phyloP scores from a whole-genome alignment of 2,113 vertebrate genomes.

The Pyxicephalus adspersus region DNA sequence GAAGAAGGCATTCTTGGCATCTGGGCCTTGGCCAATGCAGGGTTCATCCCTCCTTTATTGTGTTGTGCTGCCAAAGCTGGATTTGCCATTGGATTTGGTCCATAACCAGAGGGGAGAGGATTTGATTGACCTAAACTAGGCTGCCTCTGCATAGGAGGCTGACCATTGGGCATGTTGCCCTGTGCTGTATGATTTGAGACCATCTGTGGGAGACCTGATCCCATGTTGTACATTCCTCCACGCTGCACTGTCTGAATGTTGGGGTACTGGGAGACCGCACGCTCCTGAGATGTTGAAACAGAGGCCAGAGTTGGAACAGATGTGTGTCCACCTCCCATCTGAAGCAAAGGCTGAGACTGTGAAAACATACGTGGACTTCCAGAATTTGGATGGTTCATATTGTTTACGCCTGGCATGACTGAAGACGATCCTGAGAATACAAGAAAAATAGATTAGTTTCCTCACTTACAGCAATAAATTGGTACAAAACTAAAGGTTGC shows the following conservation, averaged over 20 bases:
- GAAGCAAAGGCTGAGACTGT: slow-evolving; percentile 85
- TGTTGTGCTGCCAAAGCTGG: slow-evolving; percentile 77
- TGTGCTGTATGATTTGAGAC: slow-evolving; percentile 72
- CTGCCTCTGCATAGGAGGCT: slow-evolving; percentile 78
- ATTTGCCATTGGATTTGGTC: slow-evolving; percentile 81
- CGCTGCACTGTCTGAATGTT: slow-evolving; percentile 82
- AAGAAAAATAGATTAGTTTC: slow-evolving; percentile 40
- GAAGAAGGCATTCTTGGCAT: slow-evolving; percentile 75
- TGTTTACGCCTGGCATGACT: slow-evolving; percentile 78
- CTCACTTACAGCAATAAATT: background rate
- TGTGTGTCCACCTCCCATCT: slow-evolving; percentile 78
- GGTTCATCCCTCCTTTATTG: slow-evolving; percentile 78
- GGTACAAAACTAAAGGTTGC: background rate
- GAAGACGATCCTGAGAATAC: slow-evolving; percentile 80
- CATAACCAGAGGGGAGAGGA: slow-evolving; percentile 75
- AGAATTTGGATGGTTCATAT: slow-evolving; percentile 79
- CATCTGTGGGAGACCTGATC: slow-evolving; percentile 72
- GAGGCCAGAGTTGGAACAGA: slow-evolving; percentile 75
- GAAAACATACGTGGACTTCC: slow-evolving; percentile 86
- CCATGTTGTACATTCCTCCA: slow-evolving; percentile 80
- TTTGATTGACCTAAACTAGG: slow-evolving; percentile 67
- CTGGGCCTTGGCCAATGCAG: slow-evolving; percentile 83
- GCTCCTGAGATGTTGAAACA: slow-evolving; percentile 77
- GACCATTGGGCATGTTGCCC: slow-evolving; percentile 67
- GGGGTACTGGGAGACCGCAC: slow-evolving; percentile 78